A percentile compares a stretch with the other conserved stretches of the same genome.
Conservation (phyloP, 1,140 invertebrate species). For the Drosophila littoralis region DNA sequence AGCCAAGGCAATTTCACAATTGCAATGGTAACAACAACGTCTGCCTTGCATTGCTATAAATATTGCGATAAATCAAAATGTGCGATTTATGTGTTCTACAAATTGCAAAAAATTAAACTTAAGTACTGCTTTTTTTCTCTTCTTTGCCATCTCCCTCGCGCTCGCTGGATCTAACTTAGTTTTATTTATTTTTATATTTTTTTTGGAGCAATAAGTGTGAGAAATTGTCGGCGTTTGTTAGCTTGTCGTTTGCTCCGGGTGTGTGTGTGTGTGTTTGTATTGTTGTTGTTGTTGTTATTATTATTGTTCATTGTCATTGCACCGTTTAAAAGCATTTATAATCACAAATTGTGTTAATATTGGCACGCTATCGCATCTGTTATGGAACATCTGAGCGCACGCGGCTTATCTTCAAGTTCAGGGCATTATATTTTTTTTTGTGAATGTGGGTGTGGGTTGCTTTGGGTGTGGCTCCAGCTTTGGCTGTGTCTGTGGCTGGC, state of each 20-base stretch:
- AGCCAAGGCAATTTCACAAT: conserved; percentile 74
- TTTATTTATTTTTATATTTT: conserved; percentile 5
- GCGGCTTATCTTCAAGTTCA: conserved; percentile 67
- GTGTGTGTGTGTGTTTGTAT: conserved; percentile 42
- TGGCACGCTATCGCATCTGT: conserved; percentile 68
- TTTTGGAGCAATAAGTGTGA: conserved; percentile 65
- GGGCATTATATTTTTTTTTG: conserved; percentile 47
- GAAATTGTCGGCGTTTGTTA: conserved; percentile 77
- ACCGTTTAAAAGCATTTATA: conserved; percentile 81
- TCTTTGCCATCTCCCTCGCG: conserved; percentile 14
- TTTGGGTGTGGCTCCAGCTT: conserved; percentile 41
- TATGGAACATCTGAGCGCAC: conserved; percentile 39
- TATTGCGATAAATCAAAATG: conserved; percentile 83
- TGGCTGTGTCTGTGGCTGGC: conserved; percentile 30
- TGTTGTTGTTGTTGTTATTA: conserved; percentile 26
- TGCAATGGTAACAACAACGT: conserved; percentile 77
- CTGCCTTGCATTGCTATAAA: conserved; percentile 81
- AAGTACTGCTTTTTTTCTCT: conserved; percentile 69
- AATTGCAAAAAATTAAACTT: conserved; percentile 83
- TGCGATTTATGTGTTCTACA: conserved; percentile 83
- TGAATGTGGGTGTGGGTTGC: conserved; percentile 31
- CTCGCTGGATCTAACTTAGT: not conserved
- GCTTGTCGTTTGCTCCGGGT: conserved; percentile 32
- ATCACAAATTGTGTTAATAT: conserved; percentile 83
- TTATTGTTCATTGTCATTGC: conserved; percentile 80